phyloP scores from a whole-genome alignment of 2,797 vertebrate genomes.

The Ctenosaura bakeri region DNA sequence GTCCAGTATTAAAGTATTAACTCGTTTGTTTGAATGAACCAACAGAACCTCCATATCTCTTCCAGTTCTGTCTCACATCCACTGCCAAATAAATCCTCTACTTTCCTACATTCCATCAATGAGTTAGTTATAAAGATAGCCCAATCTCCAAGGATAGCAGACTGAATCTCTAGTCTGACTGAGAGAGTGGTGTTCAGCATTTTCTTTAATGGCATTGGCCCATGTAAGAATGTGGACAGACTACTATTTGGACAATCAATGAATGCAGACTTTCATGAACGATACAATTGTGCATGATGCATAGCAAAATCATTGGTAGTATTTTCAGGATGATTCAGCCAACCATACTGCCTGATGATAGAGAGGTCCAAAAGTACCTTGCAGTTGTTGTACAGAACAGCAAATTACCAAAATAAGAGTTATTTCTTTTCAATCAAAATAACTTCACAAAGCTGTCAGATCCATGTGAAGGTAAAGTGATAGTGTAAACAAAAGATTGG shows the following conservation, averaged over 20 bases:
- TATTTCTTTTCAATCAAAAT: too few relatives aligned
- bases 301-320: neutral
- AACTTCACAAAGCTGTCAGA: too few relatives aligned
- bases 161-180: neutral
- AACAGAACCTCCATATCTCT: neutral
- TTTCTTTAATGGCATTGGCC: neutral
- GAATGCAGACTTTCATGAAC: neutral
- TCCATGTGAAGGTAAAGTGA: too few relatives aligned
- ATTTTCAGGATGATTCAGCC: neutral
- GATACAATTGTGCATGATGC: neutral
- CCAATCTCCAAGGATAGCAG: neutral
- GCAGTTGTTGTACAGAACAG: too few relatives aligned
- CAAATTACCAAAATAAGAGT: too few relatives aligned
- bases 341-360: neutral
- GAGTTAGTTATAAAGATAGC: neutral
- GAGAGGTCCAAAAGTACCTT: neutral
- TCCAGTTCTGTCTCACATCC: neutral
- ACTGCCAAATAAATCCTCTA: neutral
- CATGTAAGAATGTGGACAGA: too few relatives aligned
- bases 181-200: neutral
- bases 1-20: neutral
- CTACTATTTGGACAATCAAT: too few relatives aligned
- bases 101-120: too few relatives aligned
- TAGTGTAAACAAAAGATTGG: too few relatives aligned
- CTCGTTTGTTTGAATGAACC: neutral